Percentiles rank a stretch among this genome's conserved stretches.
These are phyloP conservation scores for Camponotus fellah DNA, from an alignment of 2,888 invertebrate genomes.

Conservation along the genomic window DNA sequence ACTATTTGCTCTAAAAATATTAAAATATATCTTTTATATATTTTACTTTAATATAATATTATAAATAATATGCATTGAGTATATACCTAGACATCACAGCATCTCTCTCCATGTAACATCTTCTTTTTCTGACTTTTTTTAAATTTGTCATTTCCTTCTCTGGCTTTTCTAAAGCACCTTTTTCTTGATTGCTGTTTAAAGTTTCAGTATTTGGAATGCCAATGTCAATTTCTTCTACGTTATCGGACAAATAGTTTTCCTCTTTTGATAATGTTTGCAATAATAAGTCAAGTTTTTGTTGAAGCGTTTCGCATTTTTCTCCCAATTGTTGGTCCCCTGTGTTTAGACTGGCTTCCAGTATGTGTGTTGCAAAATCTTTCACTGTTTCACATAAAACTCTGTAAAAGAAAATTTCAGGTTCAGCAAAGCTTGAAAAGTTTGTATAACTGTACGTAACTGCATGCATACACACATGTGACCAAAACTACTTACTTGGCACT, in stretches of 20 bases:
- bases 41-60: slow-evolving; percentile 71
- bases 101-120: slow-evolving; percentile 88
- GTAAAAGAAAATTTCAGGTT: slow-evolving; percentile 51
- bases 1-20: slow-evolving; percentile 90
- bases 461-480: background rate
- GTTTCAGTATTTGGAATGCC: slow-evolving; percentile 71
- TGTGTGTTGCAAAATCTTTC: slow-evolving; percentile 90
- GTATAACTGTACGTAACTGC: background rate
- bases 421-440: slow-evolving; percentile 34
- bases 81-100: slow-evolving; percentile 86
- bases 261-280: slow-evolving; percentile 91
- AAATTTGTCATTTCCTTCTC: slow-evolving; percentile 87
- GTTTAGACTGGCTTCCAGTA: slow-evolving; percentile 88
- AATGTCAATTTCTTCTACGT: slow-evolving; percentile 79
- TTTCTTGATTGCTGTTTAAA: slow-evolving; percentile 80
- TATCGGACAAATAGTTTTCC: slow-evolving; percentile 85
- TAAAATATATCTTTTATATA: background rate
- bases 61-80: slow-evolving; percentile 11
- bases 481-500: slow-evolving; percentile 89
- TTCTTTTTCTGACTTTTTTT: slow-evolving; percentile 81
- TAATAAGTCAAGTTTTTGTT: slow-evolving; percentile 92
- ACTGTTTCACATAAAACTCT: slow-evolving; percentile 92
- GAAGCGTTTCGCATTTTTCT: slow-evolving; percentile 91
- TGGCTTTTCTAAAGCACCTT: slow-evolving; percentile 86
- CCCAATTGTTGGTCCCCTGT: slow-evolving; percentile 89